Base-by-base conservation (phyloP, 2,888 invertebrate genomes). In the Drosophila anomalata region DNA sequence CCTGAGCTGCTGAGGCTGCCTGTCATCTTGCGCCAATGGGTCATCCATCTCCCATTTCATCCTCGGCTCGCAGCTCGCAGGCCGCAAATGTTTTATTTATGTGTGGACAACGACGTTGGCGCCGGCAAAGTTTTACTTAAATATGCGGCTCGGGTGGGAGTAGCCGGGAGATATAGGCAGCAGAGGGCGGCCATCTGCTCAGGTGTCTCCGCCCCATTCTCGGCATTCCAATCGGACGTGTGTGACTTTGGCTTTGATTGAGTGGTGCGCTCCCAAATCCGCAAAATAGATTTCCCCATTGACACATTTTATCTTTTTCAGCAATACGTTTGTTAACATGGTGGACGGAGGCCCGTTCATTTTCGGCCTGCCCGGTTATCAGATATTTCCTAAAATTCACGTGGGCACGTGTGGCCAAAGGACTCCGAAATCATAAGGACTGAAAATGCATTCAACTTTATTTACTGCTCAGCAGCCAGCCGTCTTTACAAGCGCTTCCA, bases 11-110 rank as follows among this genome's bases (percentile, higher is more conserved):
- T 39, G 36, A 17, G 67, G 52, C 68, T 53, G 68, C 24, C 65
- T 89, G 89, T 88, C 85, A 89, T 89, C 85, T 89, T 88, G 79
- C 79, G 86, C 87, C 89, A 87, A 63, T 85, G 86, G 89, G 88
- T 88, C 85, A 86, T 86, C 87, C 89, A 86, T 86, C 85, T 87
- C 81, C 75, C 75, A 61, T 77, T 86, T 83, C 87, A 83, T 77
- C 87, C 80, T 86, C 77, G 77, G 84, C 59, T 54, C 82, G 82
- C 87, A 78, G 78, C 29, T 54, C 82, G 82, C 87, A 78, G 78
- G 51, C 79, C 87, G 72, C 89, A 85, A 85, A 85, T 85, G 87
- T 85, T 87, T 85, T 85, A 85, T 85, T 85, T 85, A 85, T 85
- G 78, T 88, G 88, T 84, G 88, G 88, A 88, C 82, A 82, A 73